These are phyloP conservation scores for Tenebrio molitor DNA, from an alignment of 1,140 invertebrate genomes.

Conservation along the genomic window DNA sequence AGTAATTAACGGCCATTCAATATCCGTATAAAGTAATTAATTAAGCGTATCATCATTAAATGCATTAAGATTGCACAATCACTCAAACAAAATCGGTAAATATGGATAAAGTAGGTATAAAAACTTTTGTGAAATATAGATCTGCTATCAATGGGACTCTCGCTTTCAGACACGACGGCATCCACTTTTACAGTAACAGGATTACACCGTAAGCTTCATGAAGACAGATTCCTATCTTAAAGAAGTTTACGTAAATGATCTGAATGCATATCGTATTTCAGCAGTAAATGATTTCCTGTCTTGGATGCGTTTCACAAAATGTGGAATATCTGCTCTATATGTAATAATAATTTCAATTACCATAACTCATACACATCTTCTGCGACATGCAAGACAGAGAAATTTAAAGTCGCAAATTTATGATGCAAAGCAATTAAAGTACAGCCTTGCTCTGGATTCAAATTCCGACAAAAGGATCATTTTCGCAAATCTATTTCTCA, in stretches of 20 bases:
- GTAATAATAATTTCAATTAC: too few relatives aligned
- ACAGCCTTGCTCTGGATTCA: slow-evolving; percentile 39
- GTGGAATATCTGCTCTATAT: too few relatives aligned
- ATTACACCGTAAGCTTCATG: slow-evolving; percentile 14
- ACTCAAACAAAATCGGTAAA: slow-evolving; percentile 6
- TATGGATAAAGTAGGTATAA: slow-evolving; percentile 17
- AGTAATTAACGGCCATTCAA: slow-evolving; percentile 13
- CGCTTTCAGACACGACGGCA: slow-evolving; percentile 28
- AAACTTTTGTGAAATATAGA: slow-evolving; percentile 42
- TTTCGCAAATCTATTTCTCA: slow-evolving; percentile 47
- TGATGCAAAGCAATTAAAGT: slow-evolving; percentile 18
- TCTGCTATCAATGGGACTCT: slow-evolving; percentile 22
- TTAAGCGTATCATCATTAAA: slow-evolving; percentile 14
- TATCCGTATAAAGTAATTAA: slow-evolving; percentile 26
- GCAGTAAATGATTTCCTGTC: slow-evolving; percentile 1
- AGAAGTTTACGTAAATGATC: slow-evolving; percentile 43
- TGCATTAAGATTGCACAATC: slow-evolving; percentile 20
- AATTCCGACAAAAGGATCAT: slow-evolving; percentile 43
- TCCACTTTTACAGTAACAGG: slow-evolving; percentile 9
- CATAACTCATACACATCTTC: too few relatives aligned
- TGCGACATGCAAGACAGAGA: too few relatives aligned
- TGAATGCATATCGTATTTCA: slow-evolving; percentile 6
- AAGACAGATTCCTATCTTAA: slow-evolving; percentile 15
- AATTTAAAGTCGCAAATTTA: too few relatives aligned
- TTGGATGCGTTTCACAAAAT: too few relatives aligned